These are phyloP conservation scores for Acyrthosiphon pisum DNA, from an alignment of 1,140 invertebrate species.

Conservation along the genomic window DNA sequence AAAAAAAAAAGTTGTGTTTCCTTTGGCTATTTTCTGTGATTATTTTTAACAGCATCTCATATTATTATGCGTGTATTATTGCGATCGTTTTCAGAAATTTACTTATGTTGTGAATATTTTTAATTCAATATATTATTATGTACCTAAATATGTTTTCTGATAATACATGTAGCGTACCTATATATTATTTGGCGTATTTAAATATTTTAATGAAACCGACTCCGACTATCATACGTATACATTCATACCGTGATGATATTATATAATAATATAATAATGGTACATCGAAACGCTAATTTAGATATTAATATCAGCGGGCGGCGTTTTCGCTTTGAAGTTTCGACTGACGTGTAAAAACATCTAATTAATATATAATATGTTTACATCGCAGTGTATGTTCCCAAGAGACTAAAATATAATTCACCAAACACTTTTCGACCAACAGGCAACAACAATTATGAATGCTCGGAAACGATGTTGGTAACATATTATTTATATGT, in stretches of 20 bases:
- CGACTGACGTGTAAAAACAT: not conserved
- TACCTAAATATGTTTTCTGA: not conserved
- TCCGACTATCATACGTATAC: not conserved
- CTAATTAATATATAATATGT: not conserved
- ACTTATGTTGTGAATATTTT: no score
- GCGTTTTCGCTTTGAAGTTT: not conserved
- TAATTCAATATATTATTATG: no score
- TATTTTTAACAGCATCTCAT: not conserved
- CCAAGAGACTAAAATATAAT: not conserved
- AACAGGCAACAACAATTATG: not conserved
- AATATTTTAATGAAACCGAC: not conserved
- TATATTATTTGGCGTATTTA: not conserved
- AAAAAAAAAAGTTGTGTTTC: not conserved
- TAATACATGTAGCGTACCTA: not conserved
- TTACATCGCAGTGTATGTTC: not conserved
- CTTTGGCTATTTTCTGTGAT: not conserved
- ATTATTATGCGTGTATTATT: not conserved
- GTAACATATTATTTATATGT: not conserved
- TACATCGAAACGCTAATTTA: slow-evolving; percentile 8
- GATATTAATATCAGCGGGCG: not conserved
- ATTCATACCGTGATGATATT: not conserved
- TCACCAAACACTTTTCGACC: not conserved
- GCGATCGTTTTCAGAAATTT: not conserved
- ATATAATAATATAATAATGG: not conserved
- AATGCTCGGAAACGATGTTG: not conserved